Base-by-base conservation (phyloP, 2,888 invertebrate species). In the Pammene fasciana region DNA sequence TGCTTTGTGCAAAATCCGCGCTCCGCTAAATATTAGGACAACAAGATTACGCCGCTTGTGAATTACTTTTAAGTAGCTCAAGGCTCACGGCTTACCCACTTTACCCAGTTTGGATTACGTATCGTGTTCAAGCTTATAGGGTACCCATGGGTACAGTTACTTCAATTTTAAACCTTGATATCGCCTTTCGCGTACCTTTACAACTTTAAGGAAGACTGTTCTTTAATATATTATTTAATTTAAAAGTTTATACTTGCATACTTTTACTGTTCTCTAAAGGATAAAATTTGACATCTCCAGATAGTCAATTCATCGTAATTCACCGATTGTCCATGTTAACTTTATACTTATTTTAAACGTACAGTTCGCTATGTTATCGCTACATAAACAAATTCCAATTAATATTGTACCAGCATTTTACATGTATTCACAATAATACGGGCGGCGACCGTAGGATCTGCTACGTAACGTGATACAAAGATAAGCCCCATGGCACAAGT, bases 1-100 rank as follows among this genome's bases (percentile, higher is more conserved):
- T n/a, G 13, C 50, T 13, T 38, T 38, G 36, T 38, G 61, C 16
- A 61, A 38, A 38, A 52, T 41, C 48, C 48, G 56, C 26, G 54
- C 18, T 57, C 16, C 11, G 26, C 50, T 41, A 60, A 54, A 60
- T 48, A 60, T 65, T 41, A 18, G 36, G 65, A 68, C 52, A 56
- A 8, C 11, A 45, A 14, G 46, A 38, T 46, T 59, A 46, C 18
- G 38, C 46, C 38, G 43, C 52, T 65, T 45, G 18, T 61, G 41
- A 34, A 48, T 65, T 65, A 70, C 46, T 46, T 70, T 65, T 60
- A 60, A 60, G 59, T 60, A 65, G 65, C 65, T 36, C 46, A 38
- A 34, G 52, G 52, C 59, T 65, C 36, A 13, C 36, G 18, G 65
- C 26, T 65, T 46, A 46, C 11, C 38, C 59, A 10, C 38, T 61